Percentiles rank a stretch among this genome's conserved stretches.
Evolutionary conservation across 2,113 vertebrate genomes (phyloP).

Genomic region (Triplophysa siluroides): DNA sequence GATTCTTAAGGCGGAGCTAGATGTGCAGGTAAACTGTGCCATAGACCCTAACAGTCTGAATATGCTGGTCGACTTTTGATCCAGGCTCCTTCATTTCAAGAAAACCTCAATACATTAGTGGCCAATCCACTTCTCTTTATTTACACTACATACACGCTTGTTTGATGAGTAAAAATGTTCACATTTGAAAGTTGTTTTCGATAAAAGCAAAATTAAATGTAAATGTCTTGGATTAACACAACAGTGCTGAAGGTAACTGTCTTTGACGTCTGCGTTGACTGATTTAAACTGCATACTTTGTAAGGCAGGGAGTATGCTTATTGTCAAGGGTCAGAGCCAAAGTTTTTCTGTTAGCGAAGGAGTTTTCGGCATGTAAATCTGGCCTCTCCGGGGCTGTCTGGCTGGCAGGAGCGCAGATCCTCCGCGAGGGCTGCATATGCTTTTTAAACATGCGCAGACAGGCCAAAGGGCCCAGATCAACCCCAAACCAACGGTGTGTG

Average conservation of each 20-base stretch:
- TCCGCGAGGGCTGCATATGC: background rate
- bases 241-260: constrained; percentile 8
- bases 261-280: constrained; percentile 32
- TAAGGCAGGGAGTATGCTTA: constrained; percentile 47
- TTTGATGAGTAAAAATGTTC: too few species aligned
- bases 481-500: background rate
- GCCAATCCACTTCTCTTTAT: too few species aligned
- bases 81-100: too few species aligned
- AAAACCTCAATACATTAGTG: too few species aligned
- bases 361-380: constrained; percentile 37
- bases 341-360: constrained; percentile 43
- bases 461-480: constrained; percentile 21
- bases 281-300: constrained; percentile 38
- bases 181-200: background rate
- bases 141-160: too few species aligned
- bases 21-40: background rate
- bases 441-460: background rate
- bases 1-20: background rate
- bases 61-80: too few species aligned
- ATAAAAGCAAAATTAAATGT: background rate
- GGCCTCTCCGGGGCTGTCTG: constrained; percentile 27
- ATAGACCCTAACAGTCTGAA: background rate
- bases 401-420: constrained; percentile 19
- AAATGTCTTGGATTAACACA: constrained; percentile 8
- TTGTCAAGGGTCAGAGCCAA: constrained; percentile 32